These are phyloP conservation scores for Poeciliopsis turrubarensis DNA, from an alignment of 2,113 vertebrate genomes.

Conservation along the genomic window DNA sequence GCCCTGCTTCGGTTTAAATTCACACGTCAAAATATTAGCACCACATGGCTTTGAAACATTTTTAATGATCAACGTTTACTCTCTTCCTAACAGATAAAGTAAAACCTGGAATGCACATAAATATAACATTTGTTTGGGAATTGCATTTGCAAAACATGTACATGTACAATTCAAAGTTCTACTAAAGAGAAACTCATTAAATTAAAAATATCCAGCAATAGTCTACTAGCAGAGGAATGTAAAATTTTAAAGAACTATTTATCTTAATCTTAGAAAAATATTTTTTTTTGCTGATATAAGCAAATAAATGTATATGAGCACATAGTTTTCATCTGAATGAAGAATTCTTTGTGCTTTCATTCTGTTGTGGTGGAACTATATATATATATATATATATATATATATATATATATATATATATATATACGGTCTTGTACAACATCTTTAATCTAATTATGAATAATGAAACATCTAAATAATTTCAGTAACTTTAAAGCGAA, in stretches of 20 bases:
- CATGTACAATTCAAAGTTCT: background rate
- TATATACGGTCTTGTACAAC: too few species aligned
- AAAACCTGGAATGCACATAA: background rate
- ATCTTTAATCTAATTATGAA: too few species aligned
- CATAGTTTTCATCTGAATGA: background rate
- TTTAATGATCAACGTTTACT: background rate
- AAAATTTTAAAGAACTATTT: background rate
- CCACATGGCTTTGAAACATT: background rate
- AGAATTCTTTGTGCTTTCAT: background rate
- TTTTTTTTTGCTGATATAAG: background rate
- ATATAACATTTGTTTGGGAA: background rate
- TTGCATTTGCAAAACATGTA: background rate
- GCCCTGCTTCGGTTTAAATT: conserved; percentile 49
- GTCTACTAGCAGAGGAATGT: background rate
- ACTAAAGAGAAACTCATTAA: background rate
- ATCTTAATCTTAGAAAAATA: background rate
- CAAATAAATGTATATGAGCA: background rate
- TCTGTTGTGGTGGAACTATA: background rate
- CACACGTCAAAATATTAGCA: conserved; percentile 19
- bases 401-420: too few species aligned
- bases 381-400: too few species aligned
- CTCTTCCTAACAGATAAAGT: background rate
- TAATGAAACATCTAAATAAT: background rate
- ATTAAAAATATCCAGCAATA: background rate
- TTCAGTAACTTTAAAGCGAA: background rate